A percentile compares a stretch with the other conserved stretches of the same genome.
Conservation (phyloP, 1,140 invertebrate genomes). For the Drosophila bocqueti region DNA sequence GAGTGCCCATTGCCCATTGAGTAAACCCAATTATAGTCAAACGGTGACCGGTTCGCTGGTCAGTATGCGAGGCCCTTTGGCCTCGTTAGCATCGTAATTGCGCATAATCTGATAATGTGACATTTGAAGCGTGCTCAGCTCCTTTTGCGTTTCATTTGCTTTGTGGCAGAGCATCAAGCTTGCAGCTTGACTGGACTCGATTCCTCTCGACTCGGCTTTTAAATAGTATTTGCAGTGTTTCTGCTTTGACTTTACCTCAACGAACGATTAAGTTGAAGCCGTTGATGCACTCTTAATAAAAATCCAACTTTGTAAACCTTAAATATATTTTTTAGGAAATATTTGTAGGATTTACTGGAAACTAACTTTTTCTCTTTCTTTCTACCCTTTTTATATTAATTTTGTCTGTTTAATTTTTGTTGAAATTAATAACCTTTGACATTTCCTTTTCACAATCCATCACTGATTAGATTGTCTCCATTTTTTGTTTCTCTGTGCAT, state of each 20-base stretch:
- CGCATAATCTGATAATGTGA: constrained; percentile 72
- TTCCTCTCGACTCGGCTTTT: constrained; percentile 29
- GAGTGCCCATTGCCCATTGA: constrained; percentile 69
- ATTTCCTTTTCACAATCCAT: neutral
- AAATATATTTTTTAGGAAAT: neutral
- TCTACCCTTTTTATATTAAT: neutral
- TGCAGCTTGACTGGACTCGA: constrained; percentile 34
- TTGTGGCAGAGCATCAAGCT: constrained; percentile 52
- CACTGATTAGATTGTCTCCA: constrained; percentile 13
- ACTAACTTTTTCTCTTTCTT: no score
- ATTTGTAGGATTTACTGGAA: no score
- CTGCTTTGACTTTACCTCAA: constrained; percentile 37
- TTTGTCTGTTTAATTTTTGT: neutral
- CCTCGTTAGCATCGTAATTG: constrained; percentile 63
- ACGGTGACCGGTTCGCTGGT: constrained; percentile 17
- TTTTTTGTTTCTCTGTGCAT: constrained; percentile 24
- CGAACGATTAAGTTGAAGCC: constrained; percentile 37
- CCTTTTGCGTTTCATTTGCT: constrained; percentile 64
- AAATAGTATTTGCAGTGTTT: constrained; percentile 54
- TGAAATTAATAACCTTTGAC: no score
- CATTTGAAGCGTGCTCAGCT: constrained; percentile 60
- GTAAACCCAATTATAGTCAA: constrained; percentile 64
- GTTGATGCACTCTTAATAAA: neutral
- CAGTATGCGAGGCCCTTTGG: constrained; percentile 20
- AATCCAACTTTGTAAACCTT: neutral